Evolutionary conservation across 2,797 vertebrate genomes (phyloP), one percentile per base, ranked within the genome.

Genomic region (Artibeus jamaicensis): DNA sequence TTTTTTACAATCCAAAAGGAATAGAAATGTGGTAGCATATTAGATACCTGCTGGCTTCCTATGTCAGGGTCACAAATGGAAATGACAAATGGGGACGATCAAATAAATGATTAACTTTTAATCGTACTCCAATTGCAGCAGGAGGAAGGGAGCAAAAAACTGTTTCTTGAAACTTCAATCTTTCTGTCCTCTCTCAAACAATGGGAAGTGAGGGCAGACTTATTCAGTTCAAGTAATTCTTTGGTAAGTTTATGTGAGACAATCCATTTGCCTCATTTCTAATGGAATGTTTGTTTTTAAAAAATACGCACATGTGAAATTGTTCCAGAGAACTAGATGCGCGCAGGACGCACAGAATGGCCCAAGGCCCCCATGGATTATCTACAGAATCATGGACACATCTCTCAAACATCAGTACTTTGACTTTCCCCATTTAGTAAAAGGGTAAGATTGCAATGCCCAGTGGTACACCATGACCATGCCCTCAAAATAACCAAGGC

Each of bases 21-120:
- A 53, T 89, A 93, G 95, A 97, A 91, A 68, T 93, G 86, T n/a
- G 95, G 62, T 55, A 92, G 46, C 79, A 78, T 93, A 96, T 88
- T 50, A 97, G 87, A 94, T 93, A 94, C 97, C 95, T 86, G 94
- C 12, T 78, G 46, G 89, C 95, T 96, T 89, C 90, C 74, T 81
- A 74, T 88, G 97, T 97, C 90, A 88, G 94, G 86, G 96, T 98
- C 77, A 93, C 73, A 96, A 86, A 82, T 67, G 73, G 55, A 92
- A 85, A 89, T 39, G 73, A 98, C 73, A 98, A 98, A 98, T 84
- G 78, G 67, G 84, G 44, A 96, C 3, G 1, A 96, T 92, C 93
- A 91, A 96, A 95, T 78, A 87, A 95, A 82, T 96, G 86, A 97
- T 96, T 97, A 97, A 94, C 86, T 97, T 98, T 97, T 96, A 97